These are phyloP conservation scores for Antennarius maculatus DNA, from an alignment of 2,797 vertebrate species.

Conservation along the genomic window DNA sequence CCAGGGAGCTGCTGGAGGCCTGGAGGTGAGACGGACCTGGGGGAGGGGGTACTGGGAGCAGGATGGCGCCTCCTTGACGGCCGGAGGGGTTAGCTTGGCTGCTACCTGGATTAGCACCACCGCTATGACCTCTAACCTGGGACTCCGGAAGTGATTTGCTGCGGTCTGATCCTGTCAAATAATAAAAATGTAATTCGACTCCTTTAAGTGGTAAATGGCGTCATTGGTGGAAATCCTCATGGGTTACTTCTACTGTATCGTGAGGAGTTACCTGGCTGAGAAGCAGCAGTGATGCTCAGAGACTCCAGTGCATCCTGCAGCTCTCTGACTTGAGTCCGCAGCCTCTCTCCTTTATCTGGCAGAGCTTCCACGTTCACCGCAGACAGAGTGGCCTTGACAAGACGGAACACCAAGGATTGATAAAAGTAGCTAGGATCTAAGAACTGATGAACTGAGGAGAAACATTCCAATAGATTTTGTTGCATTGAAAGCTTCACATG, in stretches of 20 bases:
- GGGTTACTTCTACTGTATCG: not conserved
- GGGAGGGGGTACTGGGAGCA: constrained; percentile 63
- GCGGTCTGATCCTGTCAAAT: not conserved
- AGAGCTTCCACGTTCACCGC: constrained; percentile 86
- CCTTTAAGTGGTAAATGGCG: too few species aligned
- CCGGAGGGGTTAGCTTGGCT: constrained; percentile 57
- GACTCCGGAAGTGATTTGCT: constrained; percentile 53
- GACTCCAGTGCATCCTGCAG: constrained; percentile 86
- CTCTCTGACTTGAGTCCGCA: constrained; percentile 88
- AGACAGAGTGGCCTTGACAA: constrained; percentile 84
- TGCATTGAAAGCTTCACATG: too few species aligned
- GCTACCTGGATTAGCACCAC: not conserved
- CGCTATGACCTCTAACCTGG: constrained; percentile 18
- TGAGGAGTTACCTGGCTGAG: constrained; percentile 61
- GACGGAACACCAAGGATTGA: too few species aligned
- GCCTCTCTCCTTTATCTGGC: constrained; percentile 91
- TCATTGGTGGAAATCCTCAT: not conserved
- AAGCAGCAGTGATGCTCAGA: constrained; percentile 75
- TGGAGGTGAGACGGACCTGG: constrained; percentile 44
- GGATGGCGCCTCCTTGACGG: constrained; percentile 62
- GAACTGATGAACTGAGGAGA: too few species aligned
- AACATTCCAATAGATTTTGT: too few species aligned
- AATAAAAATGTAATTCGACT: not conserved
- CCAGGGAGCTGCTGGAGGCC: constrained; percentile 59
- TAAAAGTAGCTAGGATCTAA: too few species aligned